Percentiles rank a stretch among this genome's conserved stretches.
phyloP scores from a whole-genome alignment of 2,113 vertebrate species.

The Notarius lentiginosus region DNA sequence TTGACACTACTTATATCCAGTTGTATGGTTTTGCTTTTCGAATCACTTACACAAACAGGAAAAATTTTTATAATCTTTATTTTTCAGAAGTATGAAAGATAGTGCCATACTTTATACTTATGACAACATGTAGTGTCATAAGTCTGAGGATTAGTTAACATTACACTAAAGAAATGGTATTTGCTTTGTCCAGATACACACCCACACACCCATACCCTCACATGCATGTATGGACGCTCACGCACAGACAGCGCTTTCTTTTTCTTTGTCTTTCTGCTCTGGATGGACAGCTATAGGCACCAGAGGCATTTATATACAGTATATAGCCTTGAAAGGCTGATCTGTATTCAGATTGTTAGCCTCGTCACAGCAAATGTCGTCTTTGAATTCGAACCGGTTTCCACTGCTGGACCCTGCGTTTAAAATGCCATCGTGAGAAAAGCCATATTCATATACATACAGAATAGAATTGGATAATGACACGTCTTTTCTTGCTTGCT shows the following conservation, averaged over 20 bases:
- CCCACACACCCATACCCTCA: conserved; percentile 20
- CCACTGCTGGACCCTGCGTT: background rate
- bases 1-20: background rate
- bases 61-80: background rate
- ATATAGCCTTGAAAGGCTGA: conserved; percentile 1
- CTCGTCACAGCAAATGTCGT: background rate
- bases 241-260: background rate
- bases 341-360: conserved; percentile 11
- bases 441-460: background rate
- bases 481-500: background rate
- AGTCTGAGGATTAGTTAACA: background rate
- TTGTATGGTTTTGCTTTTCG: background rate
- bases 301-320: conserved; percentile 5
- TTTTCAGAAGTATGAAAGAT: background rate
- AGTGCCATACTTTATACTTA: background rate
- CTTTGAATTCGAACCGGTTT: conserved; percentile 18
- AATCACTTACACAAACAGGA: background rate
- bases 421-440: background rate
- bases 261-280: background rate
- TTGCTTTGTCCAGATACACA: conserved; percentile 19
- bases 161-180: background rate
- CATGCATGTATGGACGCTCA: background rate
- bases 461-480: conserved; percentile 6
- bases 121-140: background rate
- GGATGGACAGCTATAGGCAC: conserved; percentile 5